These are phyloP conservation scores for Tarsius wallacei DNA, from an alignment of 2,797 vertebrate species.

Conservation along the genomic window DNA sequence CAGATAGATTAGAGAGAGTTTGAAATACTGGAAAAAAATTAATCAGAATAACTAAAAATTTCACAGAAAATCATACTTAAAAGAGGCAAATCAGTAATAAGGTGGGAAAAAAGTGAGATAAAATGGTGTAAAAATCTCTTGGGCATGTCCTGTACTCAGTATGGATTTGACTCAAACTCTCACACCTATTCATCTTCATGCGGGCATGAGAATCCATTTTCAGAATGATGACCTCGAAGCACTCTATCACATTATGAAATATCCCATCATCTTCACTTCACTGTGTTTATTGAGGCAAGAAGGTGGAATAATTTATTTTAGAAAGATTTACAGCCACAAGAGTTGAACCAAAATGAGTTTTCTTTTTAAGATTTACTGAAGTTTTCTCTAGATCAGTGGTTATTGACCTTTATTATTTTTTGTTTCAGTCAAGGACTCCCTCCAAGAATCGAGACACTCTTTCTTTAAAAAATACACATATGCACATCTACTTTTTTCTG, in stretches of 20 bases:
- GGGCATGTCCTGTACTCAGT: neutral
- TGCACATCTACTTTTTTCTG: neutral
- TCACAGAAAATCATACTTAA: neutral
- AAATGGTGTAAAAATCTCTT: constrained; percentile 1
- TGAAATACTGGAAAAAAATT: neutral
- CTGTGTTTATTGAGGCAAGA: constrained; percentile 45
- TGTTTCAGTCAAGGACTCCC: neutral
- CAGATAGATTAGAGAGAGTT: neutral
- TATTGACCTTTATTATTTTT: neutral
- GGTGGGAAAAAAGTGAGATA: neutral
- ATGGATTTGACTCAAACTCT: neutral
- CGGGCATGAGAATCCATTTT: neutral
- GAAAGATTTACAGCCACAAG: constrained; percentile 47
- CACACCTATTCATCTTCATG: neutral
- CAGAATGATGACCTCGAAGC: constrained; percentile 13
- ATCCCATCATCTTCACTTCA: neutral
- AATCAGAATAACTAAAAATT: neutral
- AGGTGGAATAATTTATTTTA: constrained; percentile 62
- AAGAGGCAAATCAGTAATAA: neutral
- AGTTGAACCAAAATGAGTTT: constrained; percentile 28
- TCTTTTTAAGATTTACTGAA: constrained; percentile 43
- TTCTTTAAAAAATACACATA: neutral
- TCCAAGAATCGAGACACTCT: neutral
- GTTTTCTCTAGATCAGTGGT: constrained; percentile 24
- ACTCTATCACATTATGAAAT: constrained; percentile 37